phyloP scores from a whole-genome alignment of 2,113 vertebrate genomes.

The Vicugna pacos region DNA sequence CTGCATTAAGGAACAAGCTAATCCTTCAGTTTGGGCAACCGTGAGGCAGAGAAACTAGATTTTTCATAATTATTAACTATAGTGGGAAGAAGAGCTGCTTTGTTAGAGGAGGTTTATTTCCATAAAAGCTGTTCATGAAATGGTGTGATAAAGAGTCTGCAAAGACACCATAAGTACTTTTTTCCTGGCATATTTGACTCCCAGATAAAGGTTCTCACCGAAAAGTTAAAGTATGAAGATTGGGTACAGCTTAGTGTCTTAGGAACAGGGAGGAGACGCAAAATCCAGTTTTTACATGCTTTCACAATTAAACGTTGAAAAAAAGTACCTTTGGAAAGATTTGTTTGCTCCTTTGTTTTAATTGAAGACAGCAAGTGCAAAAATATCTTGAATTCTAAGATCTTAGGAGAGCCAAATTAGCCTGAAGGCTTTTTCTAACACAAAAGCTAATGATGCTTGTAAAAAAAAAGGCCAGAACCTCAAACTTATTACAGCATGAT shows the following conservation, averaged over 20 bases:
- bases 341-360: neutral
- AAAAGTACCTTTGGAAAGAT: neutral
- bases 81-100: neutral
- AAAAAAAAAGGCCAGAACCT: neutral
- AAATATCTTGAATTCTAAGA: neutral
- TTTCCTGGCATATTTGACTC: neutral
- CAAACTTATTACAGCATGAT: conserved; percentile 17
- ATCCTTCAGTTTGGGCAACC: conserved; percentile 29
- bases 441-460: neutral
- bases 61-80: conserved; percentile 29
- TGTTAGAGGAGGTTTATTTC: neutral
- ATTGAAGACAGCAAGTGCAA: neutral
- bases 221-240: neutral
- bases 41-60: neutral
- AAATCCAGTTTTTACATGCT: neutral
- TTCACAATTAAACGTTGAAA: neutral
- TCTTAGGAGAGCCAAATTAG: neutral
- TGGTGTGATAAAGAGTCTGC: neutral
- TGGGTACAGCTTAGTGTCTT: neutral
- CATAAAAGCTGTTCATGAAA: neutral
- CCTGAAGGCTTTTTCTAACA: neutral
- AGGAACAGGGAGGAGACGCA: neutral
- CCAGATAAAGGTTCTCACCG: neutral
- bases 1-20: neutral
- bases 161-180: neutral